These are phyloP conservation scores for Psittacula derbiana DNA, from an alignment of 2,797 vertebrate genomes.

Conservation along the genomic window DNA sequence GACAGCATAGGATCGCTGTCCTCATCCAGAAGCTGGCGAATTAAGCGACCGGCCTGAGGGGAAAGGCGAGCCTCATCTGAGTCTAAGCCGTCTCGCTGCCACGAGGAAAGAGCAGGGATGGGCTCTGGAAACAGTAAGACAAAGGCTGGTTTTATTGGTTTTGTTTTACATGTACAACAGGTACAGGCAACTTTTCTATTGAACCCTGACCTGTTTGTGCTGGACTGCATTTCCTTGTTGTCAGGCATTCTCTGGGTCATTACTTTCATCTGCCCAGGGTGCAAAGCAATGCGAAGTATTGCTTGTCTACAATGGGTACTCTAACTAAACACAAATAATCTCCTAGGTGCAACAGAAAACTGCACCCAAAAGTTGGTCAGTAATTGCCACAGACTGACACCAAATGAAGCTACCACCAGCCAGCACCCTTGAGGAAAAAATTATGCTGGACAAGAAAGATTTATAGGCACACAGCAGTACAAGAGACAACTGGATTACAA, in stretches of 20 bases:
- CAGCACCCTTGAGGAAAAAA: not conserved
- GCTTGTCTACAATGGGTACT: not conserved
- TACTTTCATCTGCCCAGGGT: not conserved
- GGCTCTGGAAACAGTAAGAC: slow-evolving; percentile 82
- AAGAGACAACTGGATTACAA: not conserved
- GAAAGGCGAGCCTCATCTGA: slow-evolving; percentile 89
- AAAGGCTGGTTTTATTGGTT: not conserved
- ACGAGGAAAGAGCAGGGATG: slow-evolving; percentile 83
- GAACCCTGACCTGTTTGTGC: not conserved
- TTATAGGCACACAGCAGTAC: fast-evolving
- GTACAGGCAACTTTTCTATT: not conserved
- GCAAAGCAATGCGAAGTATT: not conserved
- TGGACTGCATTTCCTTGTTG: fast-evolving
- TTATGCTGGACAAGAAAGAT: not conserved
- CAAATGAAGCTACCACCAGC: not conserved
- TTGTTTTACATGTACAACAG: not conserved
- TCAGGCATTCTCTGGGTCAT: not conserved
- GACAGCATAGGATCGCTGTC: slow-evolving; percentile 94
- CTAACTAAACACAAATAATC: not conserved
- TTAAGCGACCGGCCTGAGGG: slow-evolving; percentile 87
- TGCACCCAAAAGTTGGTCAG: not conserved
- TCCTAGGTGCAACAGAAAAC: not conserved
- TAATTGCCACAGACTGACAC: not conserved
- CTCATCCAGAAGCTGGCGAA: slow-evolving; percentile 91
- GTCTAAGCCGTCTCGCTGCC: slow-evolving; percentile 87